Conservation (phyloP, 2,888 invertebrate species). For the Drosophila limbata region DNA sequence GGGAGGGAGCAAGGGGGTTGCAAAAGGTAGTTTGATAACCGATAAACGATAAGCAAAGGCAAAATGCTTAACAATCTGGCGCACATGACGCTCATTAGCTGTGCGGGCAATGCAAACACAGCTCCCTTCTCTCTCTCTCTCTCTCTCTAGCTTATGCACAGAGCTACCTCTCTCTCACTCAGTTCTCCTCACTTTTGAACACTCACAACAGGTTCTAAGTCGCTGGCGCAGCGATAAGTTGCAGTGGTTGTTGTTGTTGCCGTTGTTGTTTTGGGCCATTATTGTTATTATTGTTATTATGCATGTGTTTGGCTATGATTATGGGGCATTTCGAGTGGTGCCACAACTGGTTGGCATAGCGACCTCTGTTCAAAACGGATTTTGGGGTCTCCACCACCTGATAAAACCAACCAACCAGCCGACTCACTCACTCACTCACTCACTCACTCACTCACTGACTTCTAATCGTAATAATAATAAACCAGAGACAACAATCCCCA, state of each 20-base stretch:
- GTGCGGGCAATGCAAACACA: slow-evolving; percentile 5
- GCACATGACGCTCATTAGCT: slow-evolving; percentile 51
- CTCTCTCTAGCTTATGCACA: neutral
- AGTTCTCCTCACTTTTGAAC: neutral
- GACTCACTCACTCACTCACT: slow-evolving; percentile 7
- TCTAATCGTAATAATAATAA: slow-evolving; percentile 34
- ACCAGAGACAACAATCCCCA: slow-evolving; percentile 29
- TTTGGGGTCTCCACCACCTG: slow-evolving; percentile 9
- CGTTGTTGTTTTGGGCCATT: slow-evolving; percentile 21
- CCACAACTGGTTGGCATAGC: slow-evolving; percentile 22
- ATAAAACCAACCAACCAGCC: slow-evolving; percentile 8
- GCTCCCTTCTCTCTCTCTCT: neutral
- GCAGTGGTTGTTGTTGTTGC: slow-evolving; percentile 26
- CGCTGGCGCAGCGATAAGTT: slow-evolving; percentile 44
- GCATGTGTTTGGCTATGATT: slow-evolving; percentile 33
- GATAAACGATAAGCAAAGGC: slow-evolving; percentile 41
- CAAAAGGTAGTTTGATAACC: slow-evolving; percentile 26
- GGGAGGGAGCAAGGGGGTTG: neutral
- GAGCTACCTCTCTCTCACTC: neutral
- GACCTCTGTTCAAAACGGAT: slow-evolving; percentile 5
- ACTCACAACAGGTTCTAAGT: slow-evolving; percentile 17
- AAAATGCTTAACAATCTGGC: slow-evolving; percentile 31
- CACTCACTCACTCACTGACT: slow-evolving; percentile 10
- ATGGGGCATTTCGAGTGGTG: slow-evolving; percentile 16
- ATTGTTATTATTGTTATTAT: slow-evolving; percentile 36